Base-by-base conservation (phyloP, 2,888 invertebrate species). In the Blera fallax region DNA sequence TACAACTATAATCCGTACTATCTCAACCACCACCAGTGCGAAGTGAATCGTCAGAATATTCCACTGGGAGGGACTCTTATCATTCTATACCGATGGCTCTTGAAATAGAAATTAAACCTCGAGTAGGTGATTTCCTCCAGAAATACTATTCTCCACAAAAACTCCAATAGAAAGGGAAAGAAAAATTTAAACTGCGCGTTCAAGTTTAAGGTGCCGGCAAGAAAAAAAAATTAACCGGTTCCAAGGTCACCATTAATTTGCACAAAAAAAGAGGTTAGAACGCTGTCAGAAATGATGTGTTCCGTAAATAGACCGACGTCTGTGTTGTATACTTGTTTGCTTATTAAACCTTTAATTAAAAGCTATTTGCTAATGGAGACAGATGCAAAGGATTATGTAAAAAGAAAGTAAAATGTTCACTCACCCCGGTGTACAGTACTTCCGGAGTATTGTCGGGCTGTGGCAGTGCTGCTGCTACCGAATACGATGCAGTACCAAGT, bases 391-490 rank as follows among this genome's bases (percentile, higher is more conserved):
- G 21, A 40, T 69, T 56, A 45, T 45, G 29, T 21, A 60, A 76
- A 60, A 64, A 56, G 16, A 76, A 34, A 56, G 10, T 52, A 29
- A 8, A 40, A 27, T 0, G 0, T n/a, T 2, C 77, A 93, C 94
- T 94, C 93, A 95, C 96, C 88, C 97, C 96, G 11, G 96, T 95
- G 89, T 96, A 96, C n/a, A 96, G 92, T 87, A 97, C 93, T 88
- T 96, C 94, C 0, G 97, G 97, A 87, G 94, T 94, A 2, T 93
- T 93, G 84, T 95, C 94, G 0, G 96, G 96, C 40, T 94, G 93
- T 3, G 95, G 95, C 54, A 95, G 90, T 2, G 94, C 92, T 0
- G 94, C 93, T 88, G 93, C 94, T 74, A 92, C 93, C 24, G 93
- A 94, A 37, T 88, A 87, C 10, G 88, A 88, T 0, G 85, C 80